These are phyloP conservation scores for Anoplopoma fimbria DNA, from an alignment of 2,113 vertebrate genomes.

Conservation along the genomic window DNA sequence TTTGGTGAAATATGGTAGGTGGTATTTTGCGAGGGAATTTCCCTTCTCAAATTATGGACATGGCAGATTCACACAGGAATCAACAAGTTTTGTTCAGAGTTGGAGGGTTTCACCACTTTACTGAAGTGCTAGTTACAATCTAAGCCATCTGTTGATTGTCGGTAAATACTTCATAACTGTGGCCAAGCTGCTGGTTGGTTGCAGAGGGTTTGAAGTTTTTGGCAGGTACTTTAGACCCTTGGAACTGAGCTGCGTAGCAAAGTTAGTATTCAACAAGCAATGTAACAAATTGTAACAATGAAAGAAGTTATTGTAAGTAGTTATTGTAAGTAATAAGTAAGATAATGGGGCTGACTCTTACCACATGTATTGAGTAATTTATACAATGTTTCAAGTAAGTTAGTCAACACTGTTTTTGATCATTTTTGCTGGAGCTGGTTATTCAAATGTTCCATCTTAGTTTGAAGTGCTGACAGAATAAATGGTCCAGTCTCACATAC, in stretches of 20 bases:
- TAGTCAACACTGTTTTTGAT: not conserved
- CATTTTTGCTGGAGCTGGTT: not conserved
- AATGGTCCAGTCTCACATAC: not conserved
- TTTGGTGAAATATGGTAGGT: too few species aligned
- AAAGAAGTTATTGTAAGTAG: too few species aligned
- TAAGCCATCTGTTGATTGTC: not conserved
- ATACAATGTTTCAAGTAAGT: not conserved
- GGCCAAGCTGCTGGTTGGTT: not conserved
- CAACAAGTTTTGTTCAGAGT: not conserved
- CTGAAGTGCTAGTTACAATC: not conserved
- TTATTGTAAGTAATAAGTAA: not conserved
- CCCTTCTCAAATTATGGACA: too few species aligned
- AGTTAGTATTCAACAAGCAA: too few species aligned
- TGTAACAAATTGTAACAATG: too few species aligned
- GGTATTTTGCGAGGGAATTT: too few species aligned
- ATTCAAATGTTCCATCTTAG: not conserved
- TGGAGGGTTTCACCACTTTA: not conserved
- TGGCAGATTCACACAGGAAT: not conserved
- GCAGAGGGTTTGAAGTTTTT: not conserved
- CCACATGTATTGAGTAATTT: not conserved
- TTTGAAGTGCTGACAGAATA: not conserved
- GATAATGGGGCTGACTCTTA: not conserved
- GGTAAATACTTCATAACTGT: not conserved
- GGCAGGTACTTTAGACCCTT: not conserved
- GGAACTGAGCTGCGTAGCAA: too few species aligned